These are phyloP conservation scores for Mus spretus DNA, from an alignment of 2,797 vertebrate species.

Conservation along the genomic window DNA sequence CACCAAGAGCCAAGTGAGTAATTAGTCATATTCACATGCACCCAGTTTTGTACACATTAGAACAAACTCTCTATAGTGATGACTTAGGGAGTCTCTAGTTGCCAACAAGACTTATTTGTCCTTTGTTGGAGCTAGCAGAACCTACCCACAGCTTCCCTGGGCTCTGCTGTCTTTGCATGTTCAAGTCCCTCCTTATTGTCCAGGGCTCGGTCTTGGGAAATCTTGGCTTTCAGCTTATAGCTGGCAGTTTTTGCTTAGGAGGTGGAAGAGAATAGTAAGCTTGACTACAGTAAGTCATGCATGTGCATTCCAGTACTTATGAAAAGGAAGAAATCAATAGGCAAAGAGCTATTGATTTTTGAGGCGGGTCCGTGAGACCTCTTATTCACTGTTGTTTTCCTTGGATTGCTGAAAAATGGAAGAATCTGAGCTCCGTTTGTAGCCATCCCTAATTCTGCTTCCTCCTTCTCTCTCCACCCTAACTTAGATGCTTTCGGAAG, in stretches of 20 bases:
- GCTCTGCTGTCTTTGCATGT: neutral
- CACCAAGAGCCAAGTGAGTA: neutral
- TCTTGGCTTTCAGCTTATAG: constrained; percentile 46
- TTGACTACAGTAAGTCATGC: constrained; percentile 57
- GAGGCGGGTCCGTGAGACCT: neutral
- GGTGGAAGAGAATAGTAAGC: constrained; percentile 1
- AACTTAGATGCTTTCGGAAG: constrained; percentile 24
- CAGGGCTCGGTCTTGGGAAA: constrained; percentile 39
- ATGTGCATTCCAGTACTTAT: constrained; percentile 5
- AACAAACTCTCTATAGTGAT: neutral
- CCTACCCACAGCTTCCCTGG: neutral
- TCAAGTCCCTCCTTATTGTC: neutral
- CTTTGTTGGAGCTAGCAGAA: neutral
- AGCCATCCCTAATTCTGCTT: constrained; percentile 50
- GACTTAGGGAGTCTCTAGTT: neutral
- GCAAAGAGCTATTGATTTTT: constrained; percentile 66
- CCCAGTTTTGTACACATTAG: neutral
- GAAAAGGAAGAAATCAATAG: constrained; percentile 34
- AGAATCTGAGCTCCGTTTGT: constrained; percentile 53
- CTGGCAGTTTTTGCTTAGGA: constrained; percentile 67
- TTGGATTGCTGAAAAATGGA: constrained; percentile 62
- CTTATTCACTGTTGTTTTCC: constrained; percentile 60
- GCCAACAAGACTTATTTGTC: neutral
- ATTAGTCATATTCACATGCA: constrained; percentile 30
- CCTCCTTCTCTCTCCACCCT: neutral